These are phyloP conservation scores for Ophion ellenae DNA, from an alignment of 2,888 invertebrate genomes.

Conservation along the genomic window DNA sequence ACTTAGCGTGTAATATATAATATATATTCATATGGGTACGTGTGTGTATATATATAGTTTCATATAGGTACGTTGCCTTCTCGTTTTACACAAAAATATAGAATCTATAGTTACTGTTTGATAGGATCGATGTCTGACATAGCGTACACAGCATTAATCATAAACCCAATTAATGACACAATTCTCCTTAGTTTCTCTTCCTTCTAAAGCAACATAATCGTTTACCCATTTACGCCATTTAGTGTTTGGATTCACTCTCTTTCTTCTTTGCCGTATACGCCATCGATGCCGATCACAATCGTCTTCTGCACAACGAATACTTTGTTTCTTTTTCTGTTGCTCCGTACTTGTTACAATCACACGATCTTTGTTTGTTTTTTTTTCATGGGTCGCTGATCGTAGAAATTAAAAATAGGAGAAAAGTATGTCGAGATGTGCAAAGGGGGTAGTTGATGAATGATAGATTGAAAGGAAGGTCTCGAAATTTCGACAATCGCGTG, in stretches of 20 bases:
- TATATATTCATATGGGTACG: slow-evolving; percentile 73
- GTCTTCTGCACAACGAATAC: slow-evolving; percentile 27
- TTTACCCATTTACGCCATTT: slow-evolving; percentile 50
- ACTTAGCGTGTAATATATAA: slow-evolving; percentile 78
- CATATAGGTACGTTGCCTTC: slow-evolving; percentile 77
- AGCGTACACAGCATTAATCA: slow-evolving; percentile 48
- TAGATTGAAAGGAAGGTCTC: background rate
- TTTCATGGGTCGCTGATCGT: no score
- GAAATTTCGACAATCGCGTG: background rate
- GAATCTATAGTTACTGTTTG: slow-evolving; percentile 79
- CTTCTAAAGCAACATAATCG: slow-evolving; percentile 42
- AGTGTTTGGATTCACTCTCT: slow-evolving; percentile 30
- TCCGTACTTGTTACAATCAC: slow-evolving; percentile 32
- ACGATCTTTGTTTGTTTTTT: no score
- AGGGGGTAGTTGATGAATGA: background rate
- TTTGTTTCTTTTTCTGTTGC: slow-evolving; percentile 31
- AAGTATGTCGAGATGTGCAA: background rate
- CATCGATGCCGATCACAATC: background rate
- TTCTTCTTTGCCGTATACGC: background rate
- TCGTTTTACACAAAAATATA: slow-evolving; percentile 82
- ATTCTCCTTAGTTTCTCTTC: background rate
- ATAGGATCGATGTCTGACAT: slow-evolving; percentile 64
- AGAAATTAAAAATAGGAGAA: no score
- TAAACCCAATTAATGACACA: slow-evolving; percentile 48
- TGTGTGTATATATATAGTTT: slow-evolving; percentile 65